Conservation (phyloP, 2,797 vertebrate genomes). For the Tokudaia tokunoshimensis region DNA sequence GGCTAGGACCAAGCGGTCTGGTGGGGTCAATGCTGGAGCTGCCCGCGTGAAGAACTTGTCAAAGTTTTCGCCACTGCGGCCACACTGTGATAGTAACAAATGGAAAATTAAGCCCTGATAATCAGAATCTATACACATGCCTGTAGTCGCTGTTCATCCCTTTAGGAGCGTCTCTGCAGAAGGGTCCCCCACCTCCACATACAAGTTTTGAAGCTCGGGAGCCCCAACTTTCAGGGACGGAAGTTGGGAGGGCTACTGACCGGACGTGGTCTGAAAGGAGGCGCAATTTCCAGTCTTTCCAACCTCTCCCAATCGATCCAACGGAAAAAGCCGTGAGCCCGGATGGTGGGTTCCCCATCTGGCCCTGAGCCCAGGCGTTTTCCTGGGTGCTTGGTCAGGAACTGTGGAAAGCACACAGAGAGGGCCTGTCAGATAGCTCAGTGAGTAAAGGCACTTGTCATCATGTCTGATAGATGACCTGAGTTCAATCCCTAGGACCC, state of each 20-base stretch:
- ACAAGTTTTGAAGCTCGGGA: too few species aligned
- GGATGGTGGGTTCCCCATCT: slow-evolving; percentile 93
- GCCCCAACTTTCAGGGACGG: background rate
- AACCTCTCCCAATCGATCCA: slow-evolving; percentile 96
- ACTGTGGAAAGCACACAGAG: slow-evolving; percentile 84
- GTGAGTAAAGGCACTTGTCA: background rate
- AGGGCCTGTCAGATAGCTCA: background rate
- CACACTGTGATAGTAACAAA: slow-evolving; percentile 88
- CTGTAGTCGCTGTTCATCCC: background rate
- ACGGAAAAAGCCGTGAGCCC: slow-evolving; percentile 94
- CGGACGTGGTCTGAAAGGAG: slow-evolving; percentile 94
- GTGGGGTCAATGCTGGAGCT: slow-evolving; percentile 93
- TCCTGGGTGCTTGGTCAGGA: slow-evolving; percentile 93
- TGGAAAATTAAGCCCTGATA: background rate
- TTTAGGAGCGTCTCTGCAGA: background rate
- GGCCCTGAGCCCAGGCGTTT: slow-evolving; percentile 93
- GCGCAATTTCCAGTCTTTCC: slow-evolving; percentile 93
- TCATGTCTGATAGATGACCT: background rate
- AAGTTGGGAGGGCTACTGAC: slow-evolving; percentile 86
- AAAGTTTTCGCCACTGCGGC: slow-evolving; percentile 95
- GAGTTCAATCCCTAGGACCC: background rate
- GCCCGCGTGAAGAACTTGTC: slow-evolving; percentile 95
- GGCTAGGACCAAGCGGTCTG: slow-evolving; percentile 94
- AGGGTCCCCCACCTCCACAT: background rate
- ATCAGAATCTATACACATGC: background rate